Evolutionary conservation across 2,888 invertebrate species (phyloP).

Genomic region (Diadegma fenestrale): DNA sequence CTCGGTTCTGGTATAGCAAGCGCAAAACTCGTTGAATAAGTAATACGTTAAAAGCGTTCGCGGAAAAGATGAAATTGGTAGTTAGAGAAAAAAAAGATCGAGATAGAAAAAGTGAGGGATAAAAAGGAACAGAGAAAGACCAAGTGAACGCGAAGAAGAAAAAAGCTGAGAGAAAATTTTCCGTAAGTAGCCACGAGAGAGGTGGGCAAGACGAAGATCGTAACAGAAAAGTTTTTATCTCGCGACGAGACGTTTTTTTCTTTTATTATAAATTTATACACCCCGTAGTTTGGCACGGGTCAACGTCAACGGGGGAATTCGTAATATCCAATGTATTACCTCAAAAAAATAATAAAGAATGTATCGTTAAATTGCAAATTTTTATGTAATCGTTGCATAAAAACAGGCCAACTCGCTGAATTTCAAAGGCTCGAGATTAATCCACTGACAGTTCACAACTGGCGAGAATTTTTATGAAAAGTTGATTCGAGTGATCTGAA

Average conservation of each 20-base stretch:
- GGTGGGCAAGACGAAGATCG: background rate
- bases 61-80: conserved; percentile 46
- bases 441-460: background rate
- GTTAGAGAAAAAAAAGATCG: conserved; percentile 20
- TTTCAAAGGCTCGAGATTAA: background rate
- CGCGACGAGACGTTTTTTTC: background rate
- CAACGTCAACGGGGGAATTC: conserved; percentile 10
- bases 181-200: conserved; percentile 12
- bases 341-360: background rate
- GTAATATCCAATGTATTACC: conserved; percentile 4
- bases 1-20: background rate
- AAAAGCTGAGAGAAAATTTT: conserved; percentile 14
- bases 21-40: conserved; percentile 53
- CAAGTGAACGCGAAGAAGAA: background rate
- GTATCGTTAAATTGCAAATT: background rate
- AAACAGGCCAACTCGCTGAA: background rate
- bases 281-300: background rate
- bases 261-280: conserved; percentile 27
- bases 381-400: background rate
- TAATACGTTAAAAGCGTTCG: conserved; percentile 59
- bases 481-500: background rate
- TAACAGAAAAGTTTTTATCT: conserved; percentile 53
- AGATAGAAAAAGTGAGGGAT: background rate
- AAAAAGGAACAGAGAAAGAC: background rate
- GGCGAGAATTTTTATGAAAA: background rate